A percentile compares a stretch with the other conserved stretches of the same genome.
Conservation (phyloP, 2,888 invertebrate genomes). For the Campoletis raptor region DNA sequence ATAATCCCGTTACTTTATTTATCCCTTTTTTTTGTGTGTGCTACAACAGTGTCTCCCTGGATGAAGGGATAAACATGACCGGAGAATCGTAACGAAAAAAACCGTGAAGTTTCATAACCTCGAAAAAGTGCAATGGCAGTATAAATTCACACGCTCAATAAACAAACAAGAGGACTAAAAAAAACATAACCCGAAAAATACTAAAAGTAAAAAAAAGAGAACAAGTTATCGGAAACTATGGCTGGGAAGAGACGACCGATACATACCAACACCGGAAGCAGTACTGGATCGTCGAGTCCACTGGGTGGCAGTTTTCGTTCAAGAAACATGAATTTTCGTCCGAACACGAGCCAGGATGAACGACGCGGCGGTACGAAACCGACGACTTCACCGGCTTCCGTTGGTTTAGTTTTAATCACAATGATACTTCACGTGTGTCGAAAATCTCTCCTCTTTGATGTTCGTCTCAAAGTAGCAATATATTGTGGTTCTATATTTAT, state of each 20-base stretch:
- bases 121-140: constrained; percentile 1
- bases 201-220: not conserved
- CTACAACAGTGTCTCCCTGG: not conserved
- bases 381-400: constrained; percentile 92
- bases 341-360: constrained; percentile 82
- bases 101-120: constrained; percentile 11
- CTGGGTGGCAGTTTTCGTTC: constrained; percentile 72
- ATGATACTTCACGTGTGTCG: constrained; percentile 95
- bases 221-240: constrained; percentile 69
- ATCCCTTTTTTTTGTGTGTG: not conserved
- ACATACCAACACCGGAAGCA: constrained; percentile 70
- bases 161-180: not conserved
- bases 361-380: constrained; percentile 91
- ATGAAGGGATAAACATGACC: not conserved
- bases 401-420: constrained; percentile 92
- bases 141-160: not conserved
- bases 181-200: not conserved
- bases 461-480: constrained; percentile 93
- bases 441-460: constrained; percentile 94
- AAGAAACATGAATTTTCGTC: constrained; percentile 87
- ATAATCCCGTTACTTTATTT: not conserved
- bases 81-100: constrained; percentile 19
- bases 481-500: constrained; percentile 94
- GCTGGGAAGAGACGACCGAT: constrained; percentile 76
- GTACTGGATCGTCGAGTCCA: constrained; percentile 62